A percentile compares a stretch with the other conserved stretches of the same genome.
Evolutionary conservation across 2,888 invertebrate genomes (phyloP).

Genomic region (Ochropleura plecta): DNA sequence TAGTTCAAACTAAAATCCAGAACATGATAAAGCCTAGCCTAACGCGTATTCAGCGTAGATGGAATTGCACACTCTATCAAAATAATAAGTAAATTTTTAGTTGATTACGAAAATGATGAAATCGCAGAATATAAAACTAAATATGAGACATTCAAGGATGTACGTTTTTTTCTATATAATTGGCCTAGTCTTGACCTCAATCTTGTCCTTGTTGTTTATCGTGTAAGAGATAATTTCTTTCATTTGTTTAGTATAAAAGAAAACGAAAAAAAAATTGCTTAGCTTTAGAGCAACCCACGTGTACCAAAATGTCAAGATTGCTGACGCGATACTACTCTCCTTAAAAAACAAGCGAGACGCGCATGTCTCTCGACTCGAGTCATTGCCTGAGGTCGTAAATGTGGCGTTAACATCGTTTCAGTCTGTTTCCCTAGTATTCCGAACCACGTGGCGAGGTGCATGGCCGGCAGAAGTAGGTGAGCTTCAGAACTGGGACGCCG

Average conservation of each 20-base stretch:
- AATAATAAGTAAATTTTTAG: background rate
- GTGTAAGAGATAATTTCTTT: no score
- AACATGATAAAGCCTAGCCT: background rate
- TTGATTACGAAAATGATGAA: background rate
- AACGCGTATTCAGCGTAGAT: background rate
- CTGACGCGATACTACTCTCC: background rate
- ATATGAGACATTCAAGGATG: background rate
- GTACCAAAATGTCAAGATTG: background rate
- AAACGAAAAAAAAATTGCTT: background rate
- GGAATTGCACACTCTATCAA: background rate
- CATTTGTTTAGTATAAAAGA: no score
- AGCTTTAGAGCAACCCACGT: background rate
- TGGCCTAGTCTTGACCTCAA: no score
- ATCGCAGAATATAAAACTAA: background rate
- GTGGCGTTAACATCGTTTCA: background rate
- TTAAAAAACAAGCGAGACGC: background rate
- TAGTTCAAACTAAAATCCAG: background rate
- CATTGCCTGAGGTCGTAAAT: constrained; percentile 1
- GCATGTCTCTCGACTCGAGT: background rate
- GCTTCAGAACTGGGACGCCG: constrained; percentile 46
- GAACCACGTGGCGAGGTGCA: constrained; percentile 45
- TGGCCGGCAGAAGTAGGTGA: constrained; percentile 59
- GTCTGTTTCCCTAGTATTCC: constrained; percentile 3
- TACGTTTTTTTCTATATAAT: no score
- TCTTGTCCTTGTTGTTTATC: no score